A percentile compares a stretch with the other conserved stretches of the same genome.
Evolutionary conservation across 2,797 vertebrate genomes (phyloP).

Genomic region (Chelon labrosus): DNA sequence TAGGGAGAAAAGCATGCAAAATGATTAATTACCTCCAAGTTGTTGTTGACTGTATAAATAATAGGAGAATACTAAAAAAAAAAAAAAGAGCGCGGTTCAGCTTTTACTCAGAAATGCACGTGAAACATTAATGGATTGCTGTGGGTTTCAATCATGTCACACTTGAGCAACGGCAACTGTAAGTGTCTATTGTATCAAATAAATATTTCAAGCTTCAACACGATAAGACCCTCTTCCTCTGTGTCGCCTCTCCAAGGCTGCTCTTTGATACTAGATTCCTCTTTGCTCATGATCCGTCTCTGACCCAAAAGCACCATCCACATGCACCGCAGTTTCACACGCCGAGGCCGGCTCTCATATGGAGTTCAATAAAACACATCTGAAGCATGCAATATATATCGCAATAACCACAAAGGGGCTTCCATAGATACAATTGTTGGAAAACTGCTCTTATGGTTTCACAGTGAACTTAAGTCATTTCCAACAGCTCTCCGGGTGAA

Average conservation of each 20-base stretch:
- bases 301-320: constrained; percentile 63
- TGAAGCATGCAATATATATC: constrained; percentile 74
- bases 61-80: constrained; percentile 19
- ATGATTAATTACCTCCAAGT: constrained; percentile 64
- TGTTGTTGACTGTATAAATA: constrained; percentile 50
- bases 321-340: constrained; percentile 54
- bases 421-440: constrained; percentile 56
- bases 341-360: constrained; percentile 64
- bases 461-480: constrained; percentile 5
- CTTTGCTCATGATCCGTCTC: constrained; percentile 58
- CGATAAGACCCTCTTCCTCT: constrained; percentile 62
- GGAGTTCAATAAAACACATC: constrained; percentile 68
- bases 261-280: constrained; percentile 67
- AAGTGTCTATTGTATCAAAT: constrained; percentile 73
- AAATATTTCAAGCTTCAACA: constrained; percentile 77
- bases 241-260: constrained; percentile 52
- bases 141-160: constrained; percentile 68
- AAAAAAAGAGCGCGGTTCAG: constrained; percentile 35
- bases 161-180: constrained; percentile 54
- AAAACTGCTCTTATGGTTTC: constrained; percentile 34
- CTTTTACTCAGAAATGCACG: constrained; percentile 52
- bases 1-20: constrained; percentile 52
- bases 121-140: constrained; percentile 68
- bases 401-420: constrained; percentile 45
- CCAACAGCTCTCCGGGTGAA: neutral